Evolutionary conservation across 2,797 vertebrate species (phyloP), one percentile per base, ranked within the genome.

Genomic region (Jordanella pulchra): DNA sequence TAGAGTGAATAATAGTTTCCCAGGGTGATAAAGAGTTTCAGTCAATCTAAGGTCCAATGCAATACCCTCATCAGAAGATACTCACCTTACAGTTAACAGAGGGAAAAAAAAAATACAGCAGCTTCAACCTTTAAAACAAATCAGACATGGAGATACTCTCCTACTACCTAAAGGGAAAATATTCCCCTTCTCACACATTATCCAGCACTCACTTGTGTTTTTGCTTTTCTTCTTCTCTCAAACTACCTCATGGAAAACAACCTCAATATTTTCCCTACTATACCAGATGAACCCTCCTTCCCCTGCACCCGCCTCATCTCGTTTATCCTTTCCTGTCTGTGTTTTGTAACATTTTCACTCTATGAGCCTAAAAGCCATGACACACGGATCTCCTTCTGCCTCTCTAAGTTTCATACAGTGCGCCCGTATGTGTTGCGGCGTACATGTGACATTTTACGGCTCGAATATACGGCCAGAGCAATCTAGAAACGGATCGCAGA

Each of bases 401-500:
- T 75, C 42, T 53, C 75, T 30, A 18, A 32, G 69, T 67, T 71
- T 67, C 54, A 53, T 13, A 60, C 56, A 54, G 60, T 56, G 67
- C 30, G 15, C 25, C 3, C 55, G 32, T 25, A 48, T 13, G 18
- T 27, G 32, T 42, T 58, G 53, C 51, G 48, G 30, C 58, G 39
- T 55, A 47, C 53, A 44, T 65, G 21, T 12, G 23, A 54, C 10
- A 77, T 56, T 27, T 81, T 32, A 58, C 64, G 60, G 71, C 50
- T 53, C 30, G 64, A 79, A 73, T 3, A 44, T n/a, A 79, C 78
- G 44, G 83, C 68, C 73, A 70, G 71, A 75, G 70, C 75, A 67
- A 42, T 73, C 75, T 73, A 83, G 61, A 82, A 87, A 87, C 80
- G 65, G 45, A 82, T 80, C 44, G 51, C 77, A 86, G 80, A 87